Conservation (phyloP, 2,888 invertebrate species). For the Onchidella celtica region DNA sequence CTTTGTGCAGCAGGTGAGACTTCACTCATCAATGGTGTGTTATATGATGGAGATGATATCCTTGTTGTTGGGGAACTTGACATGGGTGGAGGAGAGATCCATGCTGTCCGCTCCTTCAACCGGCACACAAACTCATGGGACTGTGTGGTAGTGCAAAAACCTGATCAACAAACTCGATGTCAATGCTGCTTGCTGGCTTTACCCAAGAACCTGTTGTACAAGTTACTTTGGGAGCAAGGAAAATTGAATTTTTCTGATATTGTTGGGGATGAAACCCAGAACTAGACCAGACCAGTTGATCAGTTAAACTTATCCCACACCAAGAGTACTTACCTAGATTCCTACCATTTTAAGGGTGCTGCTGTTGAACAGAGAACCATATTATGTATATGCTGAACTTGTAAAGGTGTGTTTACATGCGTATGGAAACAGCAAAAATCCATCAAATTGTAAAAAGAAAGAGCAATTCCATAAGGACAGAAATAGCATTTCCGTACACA, state of each 20-base stretch:
- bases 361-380: no score
- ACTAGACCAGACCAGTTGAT: no score
- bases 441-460: no score
- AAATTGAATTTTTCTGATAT: slow-evolving; percentile 48
- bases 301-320: no score
- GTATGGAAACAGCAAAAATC: no score
- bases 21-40: slow-evolving; percentile 63
- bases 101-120: slow-evolving; percentile 66
- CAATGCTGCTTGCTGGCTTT: slow-evolving; percentile 61
- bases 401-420: no score
- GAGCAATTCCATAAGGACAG: no score
- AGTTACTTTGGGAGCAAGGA: slow-evolving; percentile 57
- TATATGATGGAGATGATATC: slow-evolving; percentile 63
- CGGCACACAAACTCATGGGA: slow-evolving; percentile 64
- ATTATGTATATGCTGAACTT: no score
- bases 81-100: slow-evolving; percentile 58
- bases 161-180: slow-evolving; percentile 62
- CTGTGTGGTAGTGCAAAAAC: slow-evolving; percentile 62
- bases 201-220: slow-evolving; percentile 57
- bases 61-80: slow-evolving; percentile 68
- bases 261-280: not conserved
- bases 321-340: no score
- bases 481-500: no score
- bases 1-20: slow-evolving; percentile 67
- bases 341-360: no score